Base-by-base conservation (phyloP, 2,797 vertebrate genomes). In the Valencia hispanica region DNA sequence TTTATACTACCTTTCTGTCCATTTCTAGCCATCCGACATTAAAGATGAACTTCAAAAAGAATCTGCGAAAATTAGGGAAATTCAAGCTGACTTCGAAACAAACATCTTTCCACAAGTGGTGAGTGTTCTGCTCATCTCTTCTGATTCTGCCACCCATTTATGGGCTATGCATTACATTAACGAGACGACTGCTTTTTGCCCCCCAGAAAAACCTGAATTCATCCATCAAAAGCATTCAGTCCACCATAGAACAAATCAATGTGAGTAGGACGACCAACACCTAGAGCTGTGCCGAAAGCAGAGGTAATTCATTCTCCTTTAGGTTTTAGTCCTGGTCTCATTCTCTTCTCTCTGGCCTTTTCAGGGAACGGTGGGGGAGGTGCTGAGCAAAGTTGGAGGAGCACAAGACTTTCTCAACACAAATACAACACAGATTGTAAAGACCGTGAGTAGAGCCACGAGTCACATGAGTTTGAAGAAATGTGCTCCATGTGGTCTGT, bases 381-480 rank as follows among this genome's bases (percentile, higher is more conserved):
- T 93, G 88, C 81, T 95, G 82, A 79, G 48, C 10, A 68, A 73
- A 18, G 86, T 86, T 61, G 85, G 1, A 0, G 2, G 70, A 39
- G 94, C 95, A 55, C 92, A 97, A 91, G 84, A 83, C 69, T 93
- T 96, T 82, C 87, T 97, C 76, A 83, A 94, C 78, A 87, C 66
- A 74, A 93, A 96, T 68, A 86, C 27, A 0, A 70, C 87, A 59
- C 86, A 85, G 77, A 93, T 96, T 66, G 78, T 96, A 79, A 94
- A 95, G 90, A 92, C 82, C 0, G 97, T 97, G 92, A 97, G 97
- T 94, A 89, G 69, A 84, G 83, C 68, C 74, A 63, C 2, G 55
- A 85, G 90, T 92, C 91, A 92, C 92, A 93, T 93, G 91, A 91
- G 86, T 34, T 14, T 0, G 66, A 69, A 55, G 77, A 68, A 81